These are phyloP conservation scores for Paedocypris micromegethes DNA, from an alignment of 2,797 vertebrate species.

Conservation along the genomic window DNA sequence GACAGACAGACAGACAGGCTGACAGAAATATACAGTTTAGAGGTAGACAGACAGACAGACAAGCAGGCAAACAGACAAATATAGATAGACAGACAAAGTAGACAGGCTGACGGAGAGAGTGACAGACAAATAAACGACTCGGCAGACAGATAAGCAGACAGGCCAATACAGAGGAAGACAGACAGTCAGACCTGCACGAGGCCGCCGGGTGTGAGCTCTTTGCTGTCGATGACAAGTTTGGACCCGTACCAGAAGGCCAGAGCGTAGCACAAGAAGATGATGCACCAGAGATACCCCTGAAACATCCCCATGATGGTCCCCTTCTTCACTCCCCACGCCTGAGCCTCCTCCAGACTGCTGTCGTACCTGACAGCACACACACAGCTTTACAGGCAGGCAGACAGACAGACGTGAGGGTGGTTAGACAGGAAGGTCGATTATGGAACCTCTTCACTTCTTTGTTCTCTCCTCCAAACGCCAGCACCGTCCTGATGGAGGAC, in stretches of 20 bases:
- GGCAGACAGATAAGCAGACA: no score
- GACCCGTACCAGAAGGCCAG: conserved; percentile 80
- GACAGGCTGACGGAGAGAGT: no score
- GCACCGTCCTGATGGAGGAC: conserved; percentile 73
- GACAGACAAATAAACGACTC: no score
- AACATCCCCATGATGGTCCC: conserved; percentile 68
- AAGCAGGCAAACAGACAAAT: no score
- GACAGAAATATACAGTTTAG: no score
- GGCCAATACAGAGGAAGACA: no score
- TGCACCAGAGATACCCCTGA: conserved; percentile 74
- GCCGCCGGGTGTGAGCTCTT: conserved; percentile 69
- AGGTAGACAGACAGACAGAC: no score
- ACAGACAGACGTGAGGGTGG: no score
- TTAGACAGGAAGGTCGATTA: no score
- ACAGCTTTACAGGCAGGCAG: background rate
- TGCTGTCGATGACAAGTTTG: conserved; percentile 70
- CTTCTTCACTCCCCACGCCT: conserved; percentile 74
- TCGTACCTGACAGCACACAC: conserved; percentile 65
- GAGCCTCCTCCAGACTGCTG: conserved; percentile 67
- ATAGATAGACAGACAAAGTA: no score
- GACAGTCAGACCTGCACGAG: conserved; percentile 67
- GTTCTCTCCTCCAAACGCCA: conserved; percentile 73
- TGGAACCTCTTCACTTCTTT: conserved; percentile 70
- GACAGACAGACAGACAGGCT: no score
- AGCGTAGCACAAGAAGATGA: conserved; percentile 73